Evolutionary conservation across 2,888 invertebrate species (phyloP).

Genomic region (Cephus pulcher): DNA sequence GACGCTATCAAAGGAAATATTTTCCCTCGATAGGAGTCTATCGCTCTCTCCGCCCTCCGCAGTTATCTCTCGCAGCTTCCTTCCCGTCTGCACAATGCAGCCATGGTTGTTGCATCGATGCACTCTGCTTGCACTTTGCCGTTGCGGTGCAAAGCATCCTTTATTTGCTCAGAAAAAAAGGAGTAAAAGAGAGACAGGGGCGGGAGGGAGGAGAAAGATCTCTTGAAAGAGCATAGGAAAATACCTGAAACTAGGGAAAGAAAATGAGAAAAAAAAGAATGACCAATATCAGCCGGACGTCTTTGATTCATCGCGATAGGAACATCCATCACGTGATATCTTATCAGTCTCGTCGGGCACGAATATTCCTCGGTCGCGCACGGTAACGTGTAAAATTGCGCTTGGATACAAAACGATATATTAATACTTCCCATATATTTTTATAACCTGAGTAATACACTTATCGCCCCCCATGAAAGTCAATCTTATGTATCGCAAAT

Average conservation of each 20-base stretch:
- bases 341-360: constrained; percentile 8
- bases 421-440: neutral
- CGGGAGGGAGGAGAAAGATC: constrained; percentile 1
- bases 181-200: neutral
- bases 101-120: neutral
- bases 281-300: constrained; percentile 17
- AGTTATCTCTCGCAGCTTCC: neutral
- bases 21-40: neutral
- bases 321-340: constrained; percentile 21
- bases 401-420: neutral
- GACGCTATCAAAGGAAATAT: neutral
- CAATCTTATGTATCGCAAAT: neutral
- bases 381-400: neutral
- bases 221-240: neutral
- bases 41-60: neutral
- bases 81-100: neutral
- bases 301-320: constrained; percentile 21
- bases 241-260: neutral
- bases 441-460: neutral
- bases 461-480: neutral
- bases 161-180: neutral
- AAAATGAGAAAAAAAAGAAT: neutral
- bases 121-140: neutral
- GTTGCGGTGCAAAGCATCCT: neutral
- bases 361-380: neutral